phyloP scores from a whole-genome alignment of 2,888 invertebrate species.

The Lysandra coridon region DNA sequence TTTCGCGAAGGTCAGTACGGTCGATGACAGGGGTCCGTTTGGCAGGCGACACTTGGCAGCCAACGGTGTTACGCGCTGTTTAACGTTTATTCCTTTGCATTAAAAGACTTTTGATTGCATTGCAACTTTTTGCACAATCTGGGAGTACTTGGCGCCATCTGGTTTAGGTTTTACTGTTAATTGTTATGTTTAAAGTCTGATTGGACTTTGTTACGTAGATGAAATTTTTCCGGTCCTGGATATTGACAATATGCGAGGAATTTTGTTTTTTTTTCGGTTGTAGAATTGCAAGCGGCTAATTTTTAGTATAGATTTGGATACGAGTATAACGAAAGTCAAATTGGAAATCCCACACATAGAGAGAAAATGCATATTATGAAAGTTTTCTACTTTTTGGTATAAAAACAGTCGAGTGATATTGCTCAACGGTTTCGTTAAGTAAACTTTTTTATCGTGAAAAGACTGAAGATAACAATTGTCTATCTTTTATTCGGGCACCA shows the following conservation, averaged over 20 bases:
- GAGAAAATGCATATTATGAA: too few relatives aligned
- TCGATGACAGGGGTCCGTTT: conserved; percentile 40
- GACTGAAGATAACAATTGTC: neutral
- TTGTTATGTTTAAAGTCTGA: conserved; percentile 18
- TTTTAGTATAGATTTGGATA: too few relatives aligned
- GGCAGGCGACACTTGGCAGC: conserved; percentile 38
- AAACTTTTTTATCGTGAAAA: neutral
- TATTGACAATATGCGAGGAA: neutral
- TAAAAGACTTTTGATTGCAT: conserved; percentile 43
- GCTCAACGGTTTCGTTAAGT: neutral
- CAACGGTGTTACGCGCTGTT: conserved; percentile 39
- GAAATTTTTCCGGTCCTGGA: neutral
- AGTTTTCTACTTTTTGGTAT: too few relatives aligned
- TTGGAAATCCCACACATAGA: too few relatives aligned
- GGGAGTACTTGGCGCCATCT: conserved; percentile 5
- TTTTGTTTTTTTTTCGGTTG: neutral
- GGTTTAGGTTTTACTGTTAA: conserved; percentile 25
- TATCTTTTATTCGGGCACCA: neutral
- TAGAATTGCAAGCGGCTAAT: neutral
- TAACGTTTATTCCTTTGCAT: conserved; percentile 48
- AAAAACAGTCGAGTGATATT: neutral
- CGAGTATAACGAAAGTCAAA: too few relatives aligned
- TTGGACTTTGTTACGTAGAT: neutral
- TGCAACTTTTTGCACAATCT: conserved; percentile 36
- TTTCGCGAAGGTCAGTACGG: conserved; percentile 38